Percentiles rank a stretch among this genome's conserved stretches.
Evolutionary conservation across 2,113 vertebrate genomes (phyloP).

Genomic region (Cryptotis parvus): DNA sequence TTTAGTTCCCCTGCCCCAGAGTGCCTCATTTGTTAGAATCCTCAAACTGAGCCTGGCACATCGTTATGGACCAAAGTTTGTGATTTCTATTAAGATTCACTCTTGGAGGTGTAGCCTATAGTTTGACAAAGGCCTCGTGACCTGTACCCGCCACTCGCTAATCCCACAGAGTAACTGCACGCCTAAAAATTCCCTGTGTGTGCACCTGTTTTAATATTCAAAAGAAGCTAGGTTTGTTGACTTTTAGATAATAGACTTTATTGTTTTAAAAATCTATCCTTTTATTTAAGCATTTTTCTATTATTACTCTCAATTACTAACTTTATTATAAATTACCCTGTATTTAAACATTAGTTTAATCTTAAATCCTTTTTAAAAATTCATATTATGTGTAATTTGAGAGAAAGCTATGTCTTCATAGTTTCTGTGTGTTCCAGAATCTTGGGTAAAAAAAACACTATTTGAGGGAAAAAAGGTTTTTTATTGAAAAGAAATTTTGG

Average conservation of each 20-base stretch:
- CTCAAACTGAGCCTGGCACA: not conserved
- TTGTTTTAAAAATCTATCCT: constrained; percentile 30
- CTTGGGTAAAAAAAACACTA: constrained; percentile 24
- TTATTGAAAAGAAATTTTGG: constrained; percentile 34
- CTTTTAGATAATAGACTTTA: constrained; percentile 37
- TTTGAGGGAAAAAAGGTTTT: not conserved
- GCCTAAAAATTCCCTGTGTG: constrained; percentile 19
- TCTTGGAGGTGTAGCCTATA: not conserved
- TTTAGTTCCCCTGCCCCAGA: not conserved
- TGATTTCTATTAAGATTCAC: constrained; percentile 1
- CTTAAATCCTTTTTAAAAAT: constrained; percentile 27
- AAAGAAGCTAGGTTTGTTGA: not conserved
- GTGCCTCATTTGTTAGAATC: not conserved
- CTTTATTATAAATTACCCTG: not conserved
- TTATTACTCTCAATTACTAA: constrained; percentile 57
- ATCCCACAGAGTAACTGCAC: not conserved
- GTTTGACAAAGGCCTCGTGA: not conserved
- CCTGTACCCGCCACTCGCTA: not conserved
- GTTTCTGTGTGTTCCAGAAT: constrained; percentile 48
- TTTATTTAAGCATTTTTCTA: constrained; percentile 43
- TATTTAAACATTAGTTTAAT: constrained; percentile 57
- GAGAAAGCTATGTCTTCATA: not conserved
- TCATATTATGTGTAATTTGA: constrained; percentile 1
- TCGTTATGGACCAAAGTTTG: not conserved
- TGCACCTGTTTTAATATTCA: constrained; percentile 8